These are phyloP conservation scores for Eulemur macaco DNA, from an alignment of 2,113 vertebrate species.

Conservation along the genomic window DNA sequence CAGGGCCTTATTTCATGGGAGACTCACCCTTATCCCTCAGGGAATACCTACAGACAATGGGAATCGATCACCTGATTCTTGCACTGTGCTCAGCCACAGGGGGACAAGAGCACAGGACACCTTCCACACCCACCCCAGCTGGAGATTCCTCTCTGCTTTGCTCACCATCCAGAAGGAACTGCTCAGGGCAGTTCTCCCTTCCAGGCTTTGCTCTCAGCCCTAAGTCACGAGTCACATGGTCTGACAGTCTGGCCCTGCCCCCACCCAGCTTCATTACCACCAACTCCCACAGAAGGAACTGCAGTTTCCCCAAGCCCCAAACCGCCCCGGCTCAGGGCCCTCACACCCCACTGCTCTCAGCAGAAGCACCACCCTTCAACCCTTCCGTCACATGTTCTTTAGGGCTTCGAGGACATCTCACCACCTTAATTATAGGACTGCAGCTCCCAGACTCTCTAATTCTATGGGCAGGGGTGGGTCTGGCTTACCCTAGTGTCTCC, in stretches of 20 bases:
- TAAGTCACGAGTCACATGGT: background rate
- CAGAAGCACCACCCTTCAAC: rapidly evolving
- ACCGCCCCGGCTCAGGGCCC: background rate
- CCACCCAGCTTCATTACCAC: background rate
- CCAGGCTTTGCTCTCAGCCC: background rate
- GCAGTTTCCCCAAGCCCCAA: too few relatives aligned
- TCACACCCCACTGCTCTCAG: background rate
- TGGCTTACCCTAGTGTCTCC: background rate
- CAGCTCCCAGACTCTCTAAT: background rate
- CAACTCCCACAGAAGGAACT: too few relatives aligned
- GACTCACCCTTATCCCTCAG: too few relatives aligned
- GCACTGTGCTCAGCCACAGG: too few relatives aligned
- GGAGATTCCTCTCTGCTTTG: too few relatives aligned
- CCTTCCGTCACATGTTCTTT: background rate
- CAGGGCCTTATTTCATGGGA: too few relatives aligned
- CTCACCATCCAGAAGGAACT: background rate
- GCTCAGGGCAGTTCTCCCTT: background rate
- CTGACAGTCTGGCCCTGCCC: background rate
- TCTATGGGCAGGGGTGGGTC: rapidly evolving
- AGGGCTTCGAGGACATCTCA: background rate
- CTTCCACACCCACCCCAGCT: too few relatives aligned
- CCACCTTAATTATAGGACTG: too few relatives aligned
- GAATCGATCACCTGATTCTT: too few relatives aligned
- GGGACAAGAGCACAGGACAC: background rate
- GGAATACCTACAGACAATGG: too few relatives aligned